These are phyloP conservation scores for Rhyacophila brunnea DNA, from an alignment of 1,140 invertebrate species.

Conservation along the genomic window DNA sequence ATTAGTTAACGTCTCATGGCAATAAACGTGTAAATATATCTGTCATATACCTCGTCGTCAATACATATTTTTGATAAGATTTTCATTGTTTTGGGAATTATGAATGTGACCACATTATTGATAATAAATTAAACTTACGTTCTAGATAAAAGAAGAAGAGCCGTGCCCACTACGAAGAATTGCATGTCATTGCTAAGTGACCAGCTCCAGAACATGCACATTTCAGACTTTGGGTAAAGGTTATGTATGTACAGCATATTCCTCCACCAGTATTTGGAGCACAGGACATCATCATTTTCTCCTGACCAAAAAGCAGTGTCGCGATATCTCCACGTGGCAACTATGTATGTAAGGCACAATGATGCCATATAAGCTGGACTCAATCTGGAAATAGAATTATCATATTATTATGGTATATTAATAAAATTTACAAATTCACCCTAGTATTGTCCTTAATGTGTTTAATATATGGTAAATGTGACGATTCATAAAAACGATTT, in stretches of 20 bases:
- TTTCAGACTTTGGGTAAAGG: constrained; percentile 51
- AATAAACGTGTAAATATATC: too few relatives aligned
- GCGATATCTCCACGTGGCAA: constrained; percentile 49
- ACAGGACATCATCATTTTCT: constrained; percentile 51
- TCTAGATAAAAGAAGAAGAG: constrained; percentile 37
- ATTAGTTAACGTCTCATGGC: too few relatives aligned
- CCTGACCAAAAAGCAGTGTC: constrained; percentile 51
- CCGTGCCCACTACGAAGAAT: constrained; percentile 62
- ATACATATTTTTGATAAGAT: too few relatives aligned
- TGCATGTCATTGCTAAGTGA: constrained; percentile 81
- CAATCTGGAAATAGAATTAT: constrained; percentile 42
- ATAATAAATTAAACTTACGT: too few relatives aligned
- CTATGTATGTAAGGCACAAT: constrained; percentile 52
- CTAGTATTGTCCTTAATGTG: too few relatives aligned
- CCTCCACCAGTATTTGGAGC: constrained; percentile 63
- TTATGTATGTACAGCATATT: constrained; percentile 66
- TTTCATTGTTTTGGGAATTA: too few relatives aligned
- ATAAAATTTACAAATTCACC: too few relatives aligned
- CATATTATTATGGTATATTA: too few relatives aligned
- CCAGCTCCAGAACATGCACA: constrained; percentile 80
- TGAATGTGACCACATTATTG: too few relatives aligned
- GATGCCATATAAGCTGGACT: constrained; percentile 57
- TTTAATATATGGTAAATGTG: too few relatives aligned
- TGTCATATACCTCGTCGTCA: too few relatives aligned
- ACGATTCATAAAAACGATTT: too few relatives aligned